A percentile compares a stretch with the other conserved stretches of the same genome.
These are phyloP conservation scores for Aplocera efformata DNA, from an alignment of 2,888 invertebrate species.

Conservation along the genomic window DNA sequence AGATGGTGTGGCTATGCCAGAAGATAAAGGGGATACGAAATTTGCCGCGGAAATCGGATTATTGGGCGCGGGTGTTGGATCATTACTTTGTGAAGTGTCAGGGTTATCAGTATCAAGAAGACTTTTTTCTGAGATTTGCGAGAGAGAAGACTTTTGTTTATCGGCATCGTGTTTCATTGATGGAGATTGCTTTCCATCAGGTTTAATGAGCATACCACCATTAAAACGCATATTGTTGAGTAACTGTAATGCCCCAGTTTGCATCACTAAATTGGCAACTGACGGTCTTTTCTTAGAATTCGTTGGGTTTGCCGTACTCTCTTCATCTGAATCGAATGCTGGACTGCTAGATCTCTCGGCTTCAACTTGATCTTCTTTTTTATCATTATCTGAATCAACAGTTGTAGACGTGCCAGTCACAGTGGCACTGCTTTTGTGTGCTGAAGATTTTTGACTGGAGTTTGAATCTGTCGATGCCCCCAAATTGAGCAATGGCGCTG, in stretches of 20 bases:
- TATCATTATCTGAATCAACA: constrained; percentile 69
- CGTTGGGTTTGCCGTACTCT: constrained; percentile 83
- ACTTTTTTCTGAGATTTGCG: constrained; percentile 83
- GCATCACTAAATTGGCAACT: constrained; percentile 84
- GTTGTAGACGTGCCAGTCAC: constrained; percentile 81
- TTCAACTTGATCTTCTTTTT: constrained; percentile 76
- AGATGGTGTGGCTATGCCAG: constrained; percentile 67
- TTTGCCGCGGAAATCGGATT: constrained; percentile 55
- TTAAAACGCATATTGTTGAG: constrained; percentile 79
- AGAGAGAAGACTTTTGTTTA: constrained; percentile 71
- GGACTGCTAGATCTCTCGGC: constrained; percentile 93
- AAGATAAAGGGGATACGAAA: constrained; percentile 62
- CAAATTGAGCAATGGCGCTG: constrained; percentile 62
- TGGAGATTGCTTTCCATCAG: constrained; percentile 59
- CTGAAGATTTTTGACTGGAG: constrained; percentile 82
- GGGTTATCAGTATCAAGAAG: constrained; percentile 82
- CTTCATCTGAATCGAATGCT: constrained; percentile 97
- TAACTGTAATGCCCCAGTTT: constrained; percentile 80
- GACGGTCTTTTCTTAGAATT: constrained; percentile 83
- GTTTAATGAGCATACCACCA: constrained; percentile 73
- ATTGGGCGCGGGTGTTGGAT: constrained; percentile 51
- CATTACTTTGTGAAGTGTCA: constrained; percentile 53
- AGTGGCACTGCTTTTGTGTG: constrained; percentile 79
- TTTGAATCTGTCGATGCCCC: constrained; percentile 80
- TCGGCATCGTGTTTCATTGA: constrained; percentile 58